These are phyloP conservation scores for Lichenostomus cassidix DNA, from an alignment of 2,113 vertebrate genomes.

Conservation along the genomic window DNA sequence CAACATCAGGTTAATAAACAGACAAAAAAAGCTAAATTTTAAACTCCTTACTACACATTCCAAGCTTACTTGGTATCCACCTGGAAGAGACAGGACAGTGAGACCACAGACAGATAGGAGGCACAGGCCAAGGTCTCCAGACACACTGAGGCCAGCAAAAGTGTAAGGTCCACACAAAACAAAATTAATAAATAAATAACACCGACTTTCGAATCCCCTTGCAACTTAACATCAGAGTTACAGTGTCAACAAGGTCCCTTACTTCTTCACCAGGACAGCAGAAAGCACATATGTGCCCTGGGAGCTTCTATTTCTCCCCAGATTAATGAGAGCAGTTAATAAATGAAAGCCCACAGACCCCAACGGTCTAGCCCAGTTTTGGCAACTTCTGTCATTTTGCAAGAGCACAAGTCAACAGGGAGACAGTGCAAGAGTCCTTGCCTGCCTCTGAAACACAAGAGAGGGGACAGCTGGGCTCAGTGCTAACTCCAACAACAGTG, in stretches of 20 bases:
- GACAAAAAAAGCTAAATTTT: background rate
- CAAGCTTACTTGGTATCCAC: background rate
- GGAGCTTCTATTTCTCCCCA: background rate
- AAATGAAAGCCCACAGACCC: background rate
- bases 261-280: background rate
- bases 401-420: background rate
- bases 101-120: background rate
- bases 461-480: background rate
- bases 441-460: background rate
- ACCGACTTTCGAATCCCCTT: background rate
- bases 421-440: fast-evolving
- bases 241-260: background rate
- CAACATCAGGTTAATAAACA: background rate
- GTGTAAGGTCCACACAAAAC: background rate
- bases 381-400: background rate
- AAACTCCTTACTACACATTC: background rate
- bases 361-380: background rate
- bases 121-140: background rate
- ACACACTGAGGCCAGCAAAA: background rate
- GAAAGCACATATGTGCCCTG: background rate
- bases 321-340: background rate
- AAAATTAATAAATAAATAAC: background rate
- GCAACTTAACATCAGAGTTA: background rate
- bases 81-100: background rate
- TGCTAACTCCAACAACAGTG: background rate